These are phyloP conservation scores for Microtus richardsoni DNA, from an alignment of 2,113 vertebrate genomes.

Conservation along the genomic window DNA sequence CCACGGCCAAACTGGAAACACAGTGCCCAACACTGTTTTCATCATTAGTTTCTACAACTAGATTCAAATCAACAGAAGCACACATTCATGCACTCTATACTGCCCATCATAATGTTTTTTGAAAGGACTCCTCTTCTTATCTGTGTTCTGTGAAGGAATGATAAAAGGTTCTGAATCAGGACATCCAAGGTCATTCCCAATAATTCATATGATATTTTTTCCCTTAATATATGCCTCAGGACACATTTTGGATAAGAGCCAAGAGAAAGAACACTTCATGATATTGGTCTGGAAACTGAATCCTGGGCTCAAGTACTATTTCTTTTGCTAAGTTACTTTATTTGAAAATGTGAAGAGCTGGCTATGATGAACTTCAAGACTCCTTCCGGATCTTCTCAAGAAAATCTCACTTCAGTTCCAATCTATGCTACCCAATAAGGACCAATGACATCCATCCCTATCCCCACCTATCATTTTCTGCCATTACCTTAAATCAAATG, in stretches of 20 bases:
- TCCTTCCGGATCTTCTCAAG: not conserved
- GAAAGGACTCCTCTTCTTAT: not conserved
- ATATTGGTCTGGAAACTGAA: not conserved
- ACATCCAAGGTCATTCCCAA: not conserved
- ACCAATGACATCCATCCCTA: not conserved
- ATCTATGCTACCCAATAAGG: not conserved
- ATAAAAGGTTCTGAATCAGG: constrained; percentile 1
- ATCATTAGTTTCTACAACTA: not conserved
- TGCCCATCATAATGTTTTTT: not conserved
- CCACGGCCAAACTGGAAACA: constrained; percentile 1
- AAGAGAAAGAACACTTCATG: not conserved
- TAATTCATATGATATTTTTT: not conserved
- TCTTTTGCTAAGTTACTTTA: not conserved
- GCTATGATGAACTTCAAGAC: not conserved
- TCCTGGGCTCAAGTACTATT: not conserved
- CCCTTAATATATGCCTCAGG: not conserved
- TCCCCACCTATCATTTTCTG: not conserved
- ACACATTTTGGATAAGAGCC: not conserved
- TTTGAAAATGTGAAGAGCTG: not conserved
- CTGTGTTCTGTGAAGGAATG: constrained; percentile 17
- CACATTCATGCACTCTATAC: not conserved
- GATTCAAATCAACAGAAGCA: not conserved
- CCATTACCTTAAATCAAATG: not conserved
- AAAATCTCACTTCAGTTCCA: not conserved
- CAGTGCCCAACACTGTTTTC: not conserved